phyloP scores from a whole-genome alignment of 1,140 invertebrate species.

The Xylocopa sonorina region DNA sequence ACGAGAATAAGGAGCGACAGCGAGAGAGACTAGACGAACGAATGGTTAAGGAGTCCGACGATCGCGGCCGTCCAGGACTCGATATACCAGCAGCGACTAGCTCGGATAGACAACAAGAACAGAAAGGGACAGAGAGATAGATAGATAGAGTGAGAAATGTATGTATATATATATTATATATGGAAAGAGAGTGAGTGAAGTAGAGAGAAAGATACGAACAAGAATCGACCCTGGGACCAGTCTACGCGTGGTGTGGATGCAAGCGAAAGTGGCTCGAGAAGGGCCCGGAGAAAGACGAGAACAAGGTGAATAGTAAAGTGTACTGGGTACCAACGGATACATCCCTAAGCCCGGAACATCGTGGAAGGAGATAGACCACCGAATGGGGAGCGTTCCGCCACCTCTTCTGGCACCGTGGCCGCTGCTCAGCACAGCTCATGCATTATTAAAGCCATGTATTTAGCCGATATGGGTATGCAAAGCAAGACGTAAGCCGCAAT shows the following conservation, averaged over 20 bases:
- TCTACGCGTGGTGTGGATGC: slow-evolving; percentile 6
- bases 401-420: slow-evolving; percentile 64
- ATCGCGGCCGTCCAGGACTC: background rate
- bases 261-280: slow-evolving; percentile 24
- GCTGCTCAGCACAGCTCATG: slow-evolving; percentile 74
- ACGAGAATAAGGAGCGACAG: slow-evolving; percentile 39
- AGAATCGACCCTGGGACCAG: slow-evolving; percentile 20
- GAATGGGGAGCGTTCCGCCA: slow-evolving; percentile 74
- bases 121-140: slow-evolving; percentile 13
- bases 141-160: too few relatives aligned
- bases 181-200: slow-evolving; percentile 8
- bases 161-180: too few relatives aligned
- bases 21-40: slow-evolving; percentile 29
- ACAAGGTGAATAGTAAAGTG: background rate
- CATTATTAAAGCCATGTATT: slow-evolving; percentile 80
- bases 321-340: background rate
- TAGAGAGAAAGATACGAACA: background rate
- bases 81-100: slow-evolving; percentile 24
- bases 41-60: background rate
- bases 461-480: slow-evolving; percentile 78
- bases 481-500: slow-evolving; percentile 78
- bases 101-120: background rate
- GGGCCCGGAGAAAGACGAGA: slow-evolving; percentile 13
- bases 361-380: slow-evolving; percentile 64
- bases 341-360: slow-evolving; percentile 6